A percentile compares a stretch with the other conserved stretches of the same genome.
These are phyloP conservation scores for Pangasianodon hypophthalmus DNA, from an alignment of 2,113 vertebrate species.

Conservation along the genomic window DNA sequence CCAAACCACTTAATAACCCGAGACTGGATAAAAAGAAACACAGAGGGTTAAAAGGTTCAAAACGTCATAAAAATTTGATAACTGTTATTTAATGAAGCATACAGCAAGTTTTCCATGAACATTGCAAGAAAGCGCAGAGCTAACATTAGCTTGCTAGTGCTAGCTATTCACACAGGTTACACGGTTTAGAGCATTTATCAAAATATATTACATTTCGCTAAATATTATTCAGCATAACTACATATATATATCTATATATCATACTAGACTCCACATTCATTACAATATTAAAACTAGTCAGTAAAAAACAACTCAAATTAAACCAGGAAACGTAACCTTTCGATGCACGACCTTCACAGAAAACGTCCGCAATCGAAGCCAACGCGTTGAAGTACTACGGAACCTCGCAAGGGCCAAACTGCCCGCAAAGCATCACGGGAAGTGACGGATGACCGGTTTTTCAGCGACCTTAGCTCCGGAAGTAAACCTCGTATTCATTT, in stretches of 20 bases:
- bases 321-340: not conserved
- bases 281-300: not conserved
- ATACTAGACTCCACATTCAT: not conserved
- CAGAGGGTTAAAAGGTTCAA: not conserved
- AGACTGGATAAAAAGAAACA: not conserved
- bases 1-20: not conserved
- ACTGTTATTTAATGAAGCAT: not conserved
- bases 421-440: not conserved
- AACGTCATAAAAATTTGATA: not conserved
- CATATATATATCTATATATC: too few species aligned
- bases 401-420: not conserved
- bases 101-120: not conserved
- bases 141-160: not conserved
- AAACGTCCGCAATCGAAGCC: not conserved
- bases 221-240: not conserved
- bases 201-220: not conserved
- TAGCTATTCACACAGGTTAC: too few species aligned
- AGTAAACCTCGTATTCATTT: not conserved
- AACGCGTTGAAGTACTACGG: not conserved
- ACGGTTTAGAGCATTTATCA: not conserved
- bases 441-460: not conserved
- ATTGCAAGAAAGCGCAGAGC: not conserved
- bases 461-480: not conserved
- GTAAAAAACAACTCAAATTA: not conserved
- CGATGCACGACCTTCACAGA: conserved; percentile 29